phyloP scores from a whole-genome alignment of 1,140 invertebrate genomes.

The Brachionus paranguensis region DNA sequence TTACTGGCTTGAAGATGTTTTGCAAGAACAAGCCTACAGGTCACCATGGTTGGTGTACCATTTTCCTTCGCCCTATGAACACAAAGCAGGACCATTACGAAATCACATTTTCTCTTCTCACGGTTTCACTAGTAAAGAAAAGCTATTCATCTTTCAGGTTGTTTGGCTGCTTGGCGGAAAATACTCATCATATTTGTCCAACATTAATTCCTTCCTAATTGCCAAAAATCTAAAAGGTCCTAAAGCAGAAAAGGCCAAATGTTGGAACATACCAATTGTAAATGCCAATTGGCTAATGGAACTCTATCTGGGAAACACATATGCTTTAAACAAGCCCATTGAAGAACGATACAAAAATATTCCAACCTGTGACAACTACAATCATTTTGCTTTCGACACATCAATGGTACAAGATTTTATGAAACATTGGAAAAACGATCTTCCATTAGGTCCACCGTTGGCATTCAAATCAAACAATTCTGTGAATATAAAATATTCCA shows the following conservation, averaged over 20 bases:
- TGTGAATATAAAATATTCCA: not conserved
- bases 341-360: slow-evolving; percentile 31
- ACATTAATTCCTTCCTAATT: slow-evolving; percentile 18
- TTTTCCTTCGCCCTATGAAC: slow-evolving; percentile 18
- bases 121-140: slow-evolving; percentile 16
- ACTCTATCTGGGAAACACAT: slow-evolving; percentile 18
- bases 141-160: not conserved
- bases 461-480: not conserved
- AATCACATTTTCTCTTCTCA: slow-evolving; percentile 4
- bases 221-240: not conserved
- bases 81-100: not conserved
- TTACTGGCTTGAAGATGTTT: slow-evolving; percentile 38
- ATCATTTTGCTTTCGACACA: slow-evolving; percentile 19
- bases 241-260: not conserved
- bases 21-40: slow-evolving; percentile 4
- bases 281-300: slow-evolving; percentile 38
- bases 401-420: slow-evolving; percentile 13
- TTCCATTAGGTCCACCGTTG: not conserved
- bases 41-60: slow-evolving; percentile 34
- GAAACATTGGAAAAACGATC: slow-evolving; percentile 10
- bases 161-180: slow-evolving; percentile 29
- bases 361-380: not conserved
- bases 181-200: not conserved
- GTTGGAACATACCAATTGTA: not conserved
- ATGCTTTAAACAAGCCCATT: slow-evolving; percentile 8